phyloP scores from a whole-genome alignment of 1,140 invertebrate species.

The Listronotus oregonensis region DNA sequence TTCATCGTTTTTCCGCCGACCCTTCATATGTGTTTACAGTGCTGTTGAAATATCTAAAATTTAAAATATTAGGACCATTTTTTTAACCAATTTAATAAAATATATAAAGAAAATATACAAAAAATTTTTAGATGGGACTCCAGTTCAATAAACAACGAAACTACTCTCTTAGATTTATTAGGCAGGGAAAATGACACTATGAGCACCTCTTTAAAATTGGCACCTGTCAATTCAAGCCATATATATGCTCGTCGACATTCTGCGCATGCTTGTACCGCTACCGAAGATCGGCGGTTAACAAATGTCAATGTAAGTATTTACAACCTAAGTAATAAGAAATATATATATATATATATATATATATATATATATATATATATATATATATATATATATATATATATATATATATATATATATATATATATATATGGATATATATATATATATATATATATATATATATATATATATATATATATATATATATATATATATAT shows the following conservation, averaged over 20 bases:
- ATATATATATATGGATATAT: too few relatives aligned
- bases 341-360: not conserved
- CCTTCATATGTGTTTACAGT: too few relatives aligned
- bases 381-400: constrained; percentile 8
- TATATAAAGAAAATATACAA: not conserved
- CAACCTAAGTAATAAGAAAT: constrained; percentile 30
- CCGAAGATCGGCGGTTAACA: constrained; percentile 35
- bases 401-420: not conserved
- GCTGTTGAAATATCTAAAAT: too few relatives aligned
- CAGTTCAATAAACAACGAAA: constrained; percentile 36
- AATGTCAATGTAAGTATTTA: constrained; percentile 21
- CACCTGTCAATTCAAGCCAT: constrained; percentile 47
- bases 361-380: constrained; percentile 6
- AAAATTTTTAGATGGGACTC: constrained; percentile 43
- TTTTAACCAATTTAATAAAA: not conserved
- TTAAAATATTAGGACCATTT: not conserved
- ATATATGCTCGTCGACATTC: constrained; percentile 53
- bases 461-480: too few relatives aligned
- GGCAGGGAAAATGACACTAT: constrained; percentile 32
- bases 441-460: too few relatives aligned
- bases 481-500: too few relatives aligned
- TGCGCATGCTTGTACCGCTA: constrained; percentile 44
- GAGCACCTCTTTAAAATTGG: constrained; percentile 43
- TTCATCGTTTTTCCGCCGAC: too few relatives aligned
- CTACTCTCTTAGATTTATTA: constrained; percentile 40